Evolutionary conservation across 2,797 vertebrate species (phyloP), one percentile per base, ranked within the genome.

Genomic region (Sebastes alutus): DNA sequence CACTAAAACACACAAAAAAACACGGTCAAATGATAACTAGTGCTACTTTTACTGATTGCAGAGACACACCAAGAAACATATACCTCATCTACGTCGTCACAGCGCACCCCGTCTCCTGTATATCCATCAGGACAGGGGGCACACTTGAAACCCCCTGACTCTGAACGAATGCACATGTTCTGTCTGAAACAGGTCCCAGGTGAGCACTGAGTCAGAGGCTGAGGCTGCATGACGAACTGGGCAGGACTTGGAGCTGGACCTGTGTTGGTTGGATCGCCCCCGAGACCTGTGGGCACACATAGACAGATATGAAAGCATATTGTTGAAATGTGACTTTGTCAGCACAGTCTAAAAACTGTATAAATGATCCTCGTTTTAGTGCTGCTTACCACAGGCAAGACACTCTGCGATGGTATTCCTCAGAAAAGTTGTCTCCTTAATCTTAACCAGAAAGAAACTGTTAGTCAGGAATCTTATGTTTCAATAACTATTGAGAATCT

Each of bases 41-140:
- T 22, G 14, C 2, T 55, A 14, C 23, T 61, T 10, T 65, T 5
- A 6, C 16, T 32, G 33, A 8, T 30, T 38, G 5, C 14, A 72
- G 23, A 74, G 5, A 75, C 20, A 18, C 16, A 12, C 1, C 13
- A 18, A 29, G 6, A 56, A 55, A 54, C 6, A 30, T 3, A 30
- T 95, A 99, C 99, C 97, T 99, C 99, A 81, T 99, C 96, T 0
- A 98, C 93, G 55, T 99, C 98, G 2, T 97, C 96, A 86, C 99
- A 99, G 18, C 88, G 91, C 81, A 97, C 80, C 33, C 98, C 99
- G n/a, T 99, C 97, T 80, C 99, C 99, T 0, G 96, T 95, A 74
- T 95, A 97, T 60, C 98, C 98, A 13, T 97, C 96, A 1, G 98
- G 98, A 91, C 99, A 99, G 38, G 97, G 96, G 14, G 96, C 96